Evolutionary conservation across 1,140 invertebrate genomes (phyloP), one percentile per base, ranked within the genome.

Genomic region (Hydropsyche tenuis): DNA sequence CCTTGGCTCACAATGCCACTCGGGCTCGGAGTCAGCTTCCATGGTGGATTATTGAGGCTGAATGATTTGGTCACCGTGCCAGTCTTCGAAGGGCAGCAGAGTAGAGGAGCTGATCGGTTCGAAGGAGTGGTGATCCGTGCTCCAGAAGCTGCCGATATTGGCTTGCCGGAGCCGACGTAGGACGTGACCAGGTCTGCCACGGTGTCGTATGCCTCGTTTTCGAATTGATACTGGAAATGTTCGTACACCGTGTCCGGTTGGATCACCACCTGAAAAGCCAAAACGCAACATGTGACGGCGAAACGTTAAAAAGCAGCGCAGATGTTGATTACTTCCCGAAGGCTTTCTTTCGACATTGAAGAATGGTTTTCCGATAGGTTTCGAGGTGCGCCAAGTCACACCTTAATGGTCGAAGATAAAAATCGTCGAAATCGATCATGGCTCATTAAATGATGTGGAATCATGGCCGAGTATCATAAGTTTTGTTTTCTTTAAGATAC

Each of bases 171-270:
- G 0, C 94, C 93, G n/a, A 97, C 94, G 81, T 99, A 97, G 73
- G 92, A 97, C 1, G 95, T 96, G 74, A 98, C 95, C 25, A 99
- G 87, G 82, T 97, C 94, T 0, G 95, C 93, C 11, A 98, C 94
- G 1, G 94, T 96, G 79, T 95, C 93, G 79, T 96, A 98, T 0
- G 92, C 90, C 79, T 97, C 95, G 78, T 96, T 95, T 85, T 98
- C 96, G 80, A 98, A 96, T 80, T 95, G 93, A 83, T 94, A 98
- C 79, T 96, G 94, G 6, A 96, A 90, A 76, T 92, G 87, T 82
- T 97, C 94, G 81, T 96, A 96, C 1, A 96, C 94, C 0, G 95
- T 96, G 79, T 95, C 94, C 0, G 91, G 92, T 79, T 94, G 93
- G 6, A 95, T 87, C 0, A 96, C 89, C 51, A 96, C 90, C 92